phyloP scores from a whole-genome alignment of 1,140 invertebrate genomes.

The Caenorhabditis briggsae region DNA sequence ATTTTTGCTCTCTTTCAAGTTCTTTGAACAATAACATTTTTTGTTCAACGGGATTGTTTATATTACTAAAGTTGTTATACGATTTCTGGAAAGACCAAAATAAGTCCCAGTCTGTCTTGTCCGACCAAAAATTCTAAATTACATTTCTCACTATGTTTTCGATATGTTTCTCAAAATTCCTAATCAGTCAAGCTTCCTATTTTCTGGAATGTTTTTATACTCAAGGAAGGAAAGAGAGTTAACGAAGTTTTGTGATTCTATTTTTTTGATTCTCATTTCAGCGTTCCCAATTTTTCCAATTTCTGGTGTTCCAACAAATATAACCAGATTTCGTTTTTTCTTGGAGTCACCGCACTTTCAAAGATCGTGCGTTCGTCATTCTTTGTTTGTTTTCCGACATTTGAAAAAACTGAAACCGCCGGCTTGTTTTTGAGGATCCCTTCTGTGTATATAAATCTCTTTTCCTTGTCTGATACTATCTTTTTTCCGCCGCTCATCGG shows the following conservation, averaged over 20 bases:
- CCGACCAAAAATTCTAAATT: not conserved
- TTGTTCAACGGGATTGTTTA: not conserved
- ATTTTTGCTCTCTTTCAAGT: slow-evolving; percentile 30
- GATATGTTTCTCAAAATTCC: not conserved
- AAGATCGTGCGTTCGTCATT: not conserved
- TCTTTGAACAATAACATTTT: slow-evolving; percentile 27
- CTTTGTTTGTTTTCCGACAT: not conserved
- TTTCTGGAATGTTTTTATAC: no score
- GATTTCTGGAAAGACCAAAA: not conserved
- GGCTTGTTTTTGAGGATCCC: not conserved
- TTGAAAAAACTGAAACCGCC: not conserved
- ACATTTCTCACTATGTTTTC: not conserved
- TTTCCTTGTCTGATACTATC: slow-evolving; percentile 23
- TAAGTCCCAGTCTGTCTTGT: not conserved
- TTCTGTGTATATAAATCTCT: slow-evolving; percentile 10
- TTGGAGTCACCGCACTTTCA: not conserved
- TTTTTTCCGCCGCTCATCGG: not conserved
- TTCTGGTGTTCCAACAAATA: not conserved
- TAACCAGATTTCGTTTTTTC: not conserved
- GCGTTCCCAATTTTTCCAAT: not conserved
- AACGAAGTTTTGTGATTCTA: not conserved
- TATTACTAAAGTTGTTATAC: slow-evolving; percentile 12
- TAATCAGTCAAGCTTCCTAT: no score
- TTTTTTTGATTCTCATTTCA: not conserved
- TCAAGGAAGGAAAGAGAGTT: not conserved